Evolutionary conservation across 2,888 invertebrate genomes (phyloP).

Genomic region (Torymus aiolomorphi): DNA sequence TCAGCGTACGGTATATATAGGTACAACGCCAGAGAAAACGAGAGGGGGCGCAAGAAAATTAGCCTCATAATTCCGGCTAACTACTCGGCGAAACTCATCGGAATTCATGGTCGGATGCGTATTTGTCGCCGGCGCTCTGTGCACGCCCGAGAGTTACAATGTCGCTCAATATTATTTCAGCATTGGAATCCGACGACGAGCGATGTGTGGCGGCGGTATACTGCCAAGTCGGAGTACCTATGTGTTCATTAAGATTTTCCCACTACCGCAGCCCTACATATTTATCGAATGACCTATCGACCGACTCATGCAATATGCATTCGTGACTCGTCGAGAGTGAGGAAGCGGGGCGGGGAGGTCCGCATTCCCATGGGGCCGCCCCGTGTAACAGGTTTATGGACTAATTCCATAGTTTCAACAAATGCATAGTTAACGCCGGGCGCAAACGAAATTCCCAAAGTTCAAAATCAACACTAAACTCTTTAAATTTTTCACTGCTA

Average conservation of each 20-base stretch:
- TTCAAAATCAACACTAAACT: too few relatives aligned
- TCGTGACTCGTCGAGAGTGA: neutral
- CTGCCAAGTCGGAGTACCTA: neutral
- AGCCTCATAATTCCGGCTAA: too few relatives aligned
- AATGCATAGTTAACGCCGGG: neutral
- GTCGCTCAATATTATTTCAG: conserved; percentile 16
- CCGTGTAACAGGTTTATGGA: conserved; percentile 22
- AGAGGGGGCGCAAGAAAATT: too few relatives aligned
- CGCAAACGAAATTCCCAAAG: neutral
- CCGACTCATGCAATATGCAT: conserved; percentile 31
- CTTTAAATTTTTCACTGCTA: too few relatives aligned
- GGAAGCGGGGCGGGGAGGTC: too few relatives aligned
- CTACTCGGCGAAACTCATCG: too few relatives aligned
- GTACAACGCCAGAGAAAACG: too few relatives aligned
- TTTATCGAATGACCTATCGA: conserved; percentile 25
- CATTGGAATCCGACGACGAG: neutral
- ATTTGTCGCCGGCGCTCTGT: too few relatives aligned
- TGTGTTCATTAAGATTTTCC: conserved; percentile 12
- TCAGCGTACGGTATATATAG: too few relatives aligned
- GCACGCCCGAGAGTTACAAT: too few relatives aligned
- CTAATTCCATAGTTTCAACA: conserved; percentile 21
- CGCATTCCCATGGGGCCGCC: too few relatives aligned
- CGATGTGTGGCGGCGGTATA: neutral
- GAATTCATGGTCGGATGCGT: too few relatives aligned
- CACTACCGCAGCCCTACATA: neutral